These are phyloP conservation scores for Adoxophyes honmai DNA, from an alignment of 1,140 invertebrate species.

Conservation along the genomic window DNA sequence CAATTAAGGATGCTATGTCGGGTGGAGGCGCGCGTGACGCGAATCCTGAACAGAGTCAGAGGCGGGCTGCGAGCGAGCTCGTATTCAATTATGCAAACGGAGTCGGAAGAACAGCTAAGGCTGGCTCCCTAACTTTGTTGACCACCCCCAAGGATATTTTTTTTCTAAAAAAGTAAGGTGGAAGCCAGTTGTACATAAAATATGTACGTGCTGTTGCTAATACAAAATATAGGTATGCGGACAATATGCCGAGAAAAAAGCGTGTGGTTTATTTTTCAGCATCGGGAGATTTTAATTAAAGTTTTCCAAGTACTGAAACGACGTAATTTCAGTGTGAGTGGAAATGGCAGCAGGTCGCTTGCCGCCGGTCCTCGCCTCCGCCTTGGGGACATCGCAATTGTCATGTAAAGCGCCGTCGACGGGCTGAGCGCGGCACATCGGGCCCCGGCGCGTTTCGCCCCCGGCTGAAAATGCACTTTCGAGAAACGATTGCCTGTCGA, in stretches of 20 bases:
- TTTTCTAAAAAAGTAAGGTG: background rate
- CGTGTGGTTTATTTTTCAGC: no score
- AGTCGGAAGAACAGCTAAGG: conserved; percentile 57
- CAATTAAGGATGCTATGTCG: conserved; percentile 76
- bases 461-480: conserved; percentile 72
- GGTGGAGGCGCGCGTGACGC: conserved; percentile 69
- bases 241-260: no score
- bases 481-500: conserved; percentile 64
- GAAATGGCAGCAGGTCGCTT: conserved; percentile 40
- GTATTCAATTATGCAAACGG: conserved; percentile 75
- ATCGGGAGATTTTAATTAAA: background rate
- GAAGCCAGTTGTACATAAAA: conserved; percentile 14
- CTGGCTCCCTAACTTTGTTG: conserved; percentile 42
- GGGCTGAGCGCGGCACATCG: conserved; percentile 34
- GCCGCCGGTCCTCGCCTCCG: conserved; percentile 17
- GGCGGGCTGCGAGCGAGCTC: background rate
- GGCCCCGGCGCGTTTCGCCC: conserved; percentile 35
- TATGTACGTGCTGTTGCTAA: no score
- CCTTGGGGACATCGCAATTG: conserved; percentile 60
- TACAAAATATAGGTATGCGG: no score
- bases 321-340: conserved; percentile 31
- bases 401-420: conserved; percentile 60
- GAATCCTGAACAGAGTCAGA: conserved; percentile 47
- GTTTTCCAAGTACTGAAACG: conserved; percentile 19
- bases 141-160: conserved; percentile 32